These are phyloP conservation scores for Ennomos erosarius DNA, from an alignment of 2,888 invertebrate genomes.

Conservation along the genomic window DNA sequence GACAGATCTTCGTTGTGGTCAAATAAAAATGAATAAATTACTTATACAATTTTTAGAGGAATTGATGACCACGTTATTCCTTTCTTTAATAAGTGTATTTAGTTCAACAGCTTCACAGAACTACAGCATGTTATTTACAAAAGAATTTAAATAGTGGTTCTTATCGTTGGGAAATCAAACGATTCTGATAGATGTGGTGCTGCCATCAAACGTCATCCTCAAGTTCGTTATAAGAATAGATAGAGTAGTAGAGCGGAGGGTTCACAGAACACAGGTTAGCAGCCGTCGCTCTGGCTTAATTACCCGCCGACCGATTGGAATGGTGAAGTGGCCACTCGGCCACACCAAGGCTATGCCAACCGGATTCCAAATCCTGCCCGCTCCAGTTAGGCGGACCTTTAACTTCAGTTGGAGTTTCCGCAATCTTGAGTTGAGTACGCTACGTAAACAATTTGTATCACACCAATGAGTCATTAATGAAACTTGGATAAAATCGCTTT, in stretches of 20 bases:
- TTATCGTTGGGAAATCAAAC: background rate
- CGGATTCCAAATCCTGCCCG: constrained; percentile 80
- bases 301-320: constrained; percentile 76
- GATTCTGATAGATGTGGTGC: background rate
- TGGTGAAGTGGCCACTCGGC: constrained; percentile 80
- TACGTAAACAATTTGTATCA: constrained; percentile 37
- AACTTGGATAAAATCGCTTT: constrained; percentile 29
- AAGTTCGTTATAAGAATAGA: constrained; percentile 4
- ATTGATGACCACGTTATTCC: background rate
- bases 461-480: constrained; percentile 11
- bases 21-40: constrained; percentile 43
- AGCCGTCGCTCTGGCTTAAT: constrained; percentile 67
- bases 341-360: constrained; percentile 79
- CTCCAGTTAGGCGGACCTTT: constrained; percentile 81
- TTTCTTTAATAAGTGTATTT: constrained; percentile 10
- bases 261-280: constrained; percentile 55
- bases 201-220: background rate
- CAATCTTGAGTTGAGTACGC: constrained; percentile 53
- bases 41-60: constrained; percentile 11
- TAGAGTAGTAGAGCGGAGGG: constrained; percentile 46
- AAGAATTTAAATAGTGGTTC: background rate
- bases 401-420: constrained; percentile 73
- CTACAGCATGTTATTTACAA: too few relatives aligned
- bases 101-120: constrained; percentile 20
- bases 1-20: constrained; percentile 66